Conservation (phyloP, 2,797 vertebrate genomes). For the Enteromius thamalakanensis region DNA sequence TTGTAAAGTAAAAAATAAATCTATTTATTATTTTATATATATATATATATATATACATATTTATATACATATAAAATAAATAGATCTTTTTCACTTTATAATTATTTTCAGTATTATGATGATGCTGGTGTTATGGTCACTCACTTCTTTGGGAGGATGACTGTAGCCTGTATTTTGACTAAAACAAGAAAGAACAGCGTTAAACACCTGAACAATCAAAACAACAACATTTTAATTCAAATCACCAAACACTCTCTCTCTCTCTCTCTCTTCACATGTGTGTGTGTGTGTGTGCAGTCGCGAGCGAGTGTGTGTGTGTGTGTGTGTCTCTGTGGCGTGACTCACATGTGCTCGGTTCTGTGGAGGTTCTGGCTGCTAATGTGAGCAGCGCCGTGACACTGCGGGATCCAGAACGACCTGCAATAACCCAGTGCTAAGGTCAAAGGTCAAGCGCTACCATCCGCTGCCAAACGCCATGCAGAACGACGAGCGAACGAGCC, state of each 20-base stretch:
- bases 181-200: constrained; percentile 51
- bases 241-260: not conserved
- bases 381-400: constrained; percentile 78
- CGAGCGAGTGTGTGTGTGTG: not conserved
- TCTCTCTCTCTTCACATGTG: too few species aligned
- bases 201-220: not conserved
- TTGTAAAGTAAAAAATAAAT: too few species aligned
- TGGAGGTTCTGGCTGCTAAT: constrained; percentile 84
- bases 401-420: constrained; percentile 85
- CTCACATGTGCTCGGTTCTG: constrained; percentile 83
- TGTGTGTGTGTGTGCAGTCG: constrained; percentile 14
- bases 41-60: too few species aligned
- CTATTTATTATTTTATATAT: too few species aligned
- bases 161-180: constrained; percentile 78
- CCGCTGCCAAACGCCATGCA: constrained; percentile 69
- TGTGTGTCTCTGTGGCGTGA: constrained; percentile 46
- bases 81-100: too few species aligned
- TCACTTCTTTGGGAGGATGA: constrained; percentile 79
- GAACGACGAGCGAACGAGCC: constrained; percentile 40
- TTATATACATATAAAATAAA: too few species aligned
- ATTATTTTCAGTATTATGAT: too few species aligned
- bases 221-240: too few species aligned
- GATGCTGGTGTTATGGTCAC: constrained; percentile 34
- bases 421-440: constrained; percentile 56
- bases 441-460: constrained; percentile 59